These are phyloP conservation scores for Brenthis ino DNA, from an alignment of 2,888 invertebrate species.

Conservation along the genomic window DNA sequence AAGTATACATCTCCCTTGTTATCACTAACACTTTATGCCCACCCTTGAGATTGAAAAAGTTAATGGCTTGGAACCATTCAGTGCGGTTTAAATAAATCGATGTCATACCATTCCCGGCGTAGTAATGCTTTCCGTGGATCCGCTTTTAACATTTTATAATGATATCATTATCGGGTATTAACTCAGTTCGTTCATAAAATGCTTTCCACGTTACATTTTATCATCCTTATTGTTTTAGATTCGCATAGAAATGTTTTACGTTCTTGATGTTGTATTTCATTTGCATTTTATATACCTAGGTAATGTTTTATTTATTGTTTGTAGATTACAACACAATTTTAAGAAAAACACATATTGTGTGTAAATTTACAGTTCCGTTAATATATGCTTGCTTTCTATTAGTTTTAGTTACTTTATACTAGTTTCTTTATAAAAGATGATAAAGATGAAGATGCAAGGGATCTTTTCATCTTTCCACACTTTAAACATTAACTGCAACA, in stretches of 20 bases:
- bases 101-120: slow-evolving; percentile 71
- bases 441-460: no score
- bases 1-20: slow-evolving; percentile 51
- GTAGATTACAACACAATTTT: no score
- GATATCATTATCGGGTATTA: slow-evolving; percentile 35
- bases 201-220: slow-evolving; percentile 14
- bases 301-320: no score
- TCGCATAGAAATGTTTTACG: slow-evolving; percentile 11
- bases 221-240: slow-evolving; percentile 14
- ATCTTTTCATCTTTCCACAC: no score
- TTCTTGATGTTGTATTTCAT: slow-evolving; percentile 6
- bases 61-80: slow-evolving; percentile 76
- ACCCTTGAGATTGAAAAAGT: slow-evolving; percentile 75
- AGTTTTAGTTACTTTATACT: no score
- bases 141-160: slow-evolving; percentile 38
- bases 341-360: no score
- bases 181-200: slow-evolving; percentile 22
- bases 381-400: no score
- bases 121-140: slow-evolving; percentile 37
- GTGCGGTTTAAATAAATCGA: slow-evolving; percentile 77
- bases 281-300: no score
- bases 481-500: no score
- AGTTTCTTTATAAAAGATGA: no score
- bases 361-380: no score
- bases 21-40: slow-evolving; percentile 70